These are phyloP conservation scores for Megatriorchis doriae DNA, from an alignment of 2,113 vertebrate species.

Conservation along the genomic window DNA sequence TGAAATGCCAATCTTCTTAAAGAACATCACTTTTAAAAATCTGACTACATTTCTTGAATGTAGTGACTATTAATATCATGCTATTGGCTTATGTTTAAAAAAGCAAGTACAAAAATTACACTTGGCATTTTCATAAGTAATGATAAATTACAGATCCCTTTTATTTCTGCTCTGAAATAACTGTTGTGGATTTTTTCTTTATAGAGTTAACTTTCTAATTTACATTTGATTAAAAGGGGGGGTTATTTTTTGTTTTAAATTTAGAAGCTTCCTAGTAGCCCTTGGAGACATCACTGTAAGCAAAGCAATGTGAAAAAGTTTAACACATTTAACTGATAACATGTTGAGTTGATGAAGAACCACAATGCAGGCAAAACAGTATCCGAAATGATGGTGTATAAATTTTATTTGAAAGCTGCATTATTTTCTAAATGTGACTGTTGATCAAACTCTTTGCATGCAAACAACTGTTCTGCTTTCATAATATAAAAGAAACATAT, in stretches of 20 bases:
- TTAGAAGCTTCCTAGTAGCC: neutral
- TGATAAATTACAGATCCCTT: neutral
- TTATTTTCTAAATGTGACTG: neutral
- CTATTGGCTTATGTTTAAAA: neutral
- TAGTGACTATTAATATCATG: constrained; percentile 11
- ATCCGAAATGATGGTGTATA: neutral
- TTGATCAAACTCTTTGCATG: neutral
- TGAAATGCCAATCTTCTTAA: constrained; percentile 11
- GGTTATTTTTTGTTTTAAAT: neutral
- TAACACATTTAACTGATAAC: neutral
- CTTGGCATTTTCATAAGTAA: neutral
- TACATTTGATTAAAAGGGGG: neutral
- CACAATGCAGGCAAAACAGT: neutral
- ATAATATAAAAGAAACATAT: neutral
- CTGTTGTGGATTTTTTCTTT: neutral
- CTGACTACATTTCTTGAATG: constrained; percentile 2
- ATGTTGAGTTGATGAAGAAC: neutral
- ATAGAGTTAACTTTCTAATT: neutral
- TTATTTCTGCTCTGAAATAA: neutral
- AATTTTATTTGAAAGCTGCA: neutral
- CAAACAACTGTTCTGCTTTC: neutral
- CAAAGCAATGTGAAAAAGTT: neutral
- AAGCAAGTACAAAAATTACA: neutral
- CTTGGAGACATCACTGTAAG: neutral
- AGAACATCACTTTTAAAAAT: neutral